Conservation (phyloP, 2,888 invertebrate genomes). For the Perizoma affinitatum region DNA sequence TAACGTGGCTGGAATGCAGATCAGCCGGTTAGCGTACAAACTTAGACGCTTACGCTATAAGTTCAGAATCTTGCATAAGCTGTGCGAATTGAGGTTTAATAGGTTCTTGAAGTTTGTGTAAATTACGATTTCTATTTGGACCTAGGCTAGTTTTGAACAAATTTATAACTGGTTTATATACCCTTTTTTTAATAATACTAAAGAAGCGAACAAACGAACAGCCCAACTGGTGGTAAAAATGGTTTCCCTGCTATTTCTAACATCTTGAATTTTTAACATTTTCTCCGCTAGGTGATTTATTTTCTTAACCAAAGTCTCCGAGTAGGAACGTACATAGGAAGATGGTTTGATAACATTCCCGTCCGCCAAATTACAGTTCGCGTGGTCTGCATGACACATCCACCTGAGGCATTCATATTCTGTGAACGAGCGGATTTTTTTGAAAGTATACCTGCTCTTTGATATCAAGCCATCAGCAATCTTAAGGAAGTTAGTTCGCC, state of each 20-base stretch:
- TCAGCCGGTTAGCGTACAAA: slow-evolving; percentile 39
- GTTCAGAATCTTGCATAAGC: slow-evolving; percentile 17
- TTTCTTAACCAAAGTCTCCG: background rate
- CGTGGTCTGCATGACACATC: background rate
- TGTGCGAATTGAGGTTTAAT: slow-evolving; percentile 46
- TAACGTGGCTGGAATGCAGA: slow-evolving; percentile 53
- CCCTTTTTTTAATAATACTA: no score
- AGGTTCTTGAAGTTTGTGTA: slow-evolving; percentile 19
- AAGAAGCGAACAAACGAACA: no score
- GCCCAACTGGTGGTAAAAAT: no score
- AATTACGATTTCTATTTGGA: no score
- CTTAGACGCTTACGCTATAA: slow-evolving; percentile 24
- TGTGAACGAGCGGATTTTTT: background rate
- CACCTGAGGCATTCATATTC: background rate
- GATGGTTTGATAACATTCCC: slow-evolving; percentile 5
- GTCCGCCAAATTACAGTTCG: slow-evolving; percentile 5
- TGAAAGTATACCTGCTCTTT: no score
- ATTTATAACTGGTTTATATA: no score
- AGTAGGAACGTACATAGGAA: slow-evolving; percentile 1
- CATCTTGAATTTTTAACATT: no score
- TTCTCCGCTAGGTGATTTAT: no score
- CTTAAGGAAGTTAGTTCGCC: no score
- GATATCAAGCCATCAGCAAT: no score
- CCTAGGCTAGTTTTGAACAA: no score
- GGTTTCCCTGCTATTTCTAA: no score